Conservation (phyloP, 2,888 invertebrate genomes). For the Tetramorium bicarinatum region DNA sequence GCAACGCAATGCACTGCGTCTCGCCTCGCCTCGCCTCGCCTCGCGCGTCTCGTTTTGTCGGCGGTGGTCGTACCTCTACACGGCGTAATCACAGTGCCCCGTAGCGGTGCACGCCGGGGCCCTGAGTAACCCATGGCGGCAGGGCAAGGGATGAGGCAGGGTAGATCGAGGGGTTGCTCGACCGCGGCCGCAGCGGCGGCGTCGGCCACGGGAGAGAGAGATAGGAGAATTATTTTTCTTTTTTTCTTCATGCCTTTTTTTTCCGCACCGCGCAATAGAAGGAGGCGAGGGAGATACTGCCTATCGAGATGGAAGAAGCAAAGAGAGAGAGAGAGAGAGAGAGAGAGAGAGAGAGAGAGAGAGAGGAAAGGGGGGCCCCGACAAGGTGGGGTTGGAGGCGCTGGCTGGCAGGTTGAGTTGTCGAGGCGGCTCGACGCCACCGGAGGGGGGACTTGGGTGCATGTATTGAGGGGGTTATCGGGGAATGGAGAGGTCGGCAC, state of each 20-base stretch:
- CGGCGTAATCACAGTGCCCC: conserved; percentile 85
- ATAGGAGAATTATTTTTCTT: conserved; percentile 37
- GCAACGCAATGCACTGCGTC: conserved; percentile 65
- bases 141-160: conserved; percentile 62
- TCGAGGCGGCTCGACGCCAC: conserved; percentile 74
- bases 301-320: conserved; percentile 49
- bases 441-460: conserved; percentile 72
- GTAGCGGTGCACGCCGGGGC: conserved; percentile 78
- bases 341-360: conserved; percentile 47
- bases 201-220: conserved; percentile 39
- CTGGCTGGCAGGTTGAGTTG: conserved; percentile 76
- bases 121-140: conserved; percentile 73
- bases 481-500: conserved; percentile 56
- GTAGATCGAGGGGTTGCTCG: conserved; percentile 64
- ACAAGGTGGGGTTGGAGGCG: conserved; percentile 64
- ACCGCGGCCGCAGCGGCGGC: conserved; percentile 53
- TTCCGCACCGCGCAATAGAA: conserved; percentile 58
- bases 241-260: conserved; percentile 37
- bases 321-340: conserved; percentile 20
- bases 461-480: conserved; percentile 33
- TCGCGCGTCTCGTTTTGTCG: conserved; percentile 84
- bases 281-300: conserved; percentile 60
- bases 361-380: conserved; percentile 58
- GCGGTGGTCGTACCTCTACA: conserved; percentile 80
- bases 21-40: no score